These are phyloP conservation scores for Hymenopus coronatus DNA, from an alignment of 2,888 invertebrate species.

Conservation along the genomic window DNA sequence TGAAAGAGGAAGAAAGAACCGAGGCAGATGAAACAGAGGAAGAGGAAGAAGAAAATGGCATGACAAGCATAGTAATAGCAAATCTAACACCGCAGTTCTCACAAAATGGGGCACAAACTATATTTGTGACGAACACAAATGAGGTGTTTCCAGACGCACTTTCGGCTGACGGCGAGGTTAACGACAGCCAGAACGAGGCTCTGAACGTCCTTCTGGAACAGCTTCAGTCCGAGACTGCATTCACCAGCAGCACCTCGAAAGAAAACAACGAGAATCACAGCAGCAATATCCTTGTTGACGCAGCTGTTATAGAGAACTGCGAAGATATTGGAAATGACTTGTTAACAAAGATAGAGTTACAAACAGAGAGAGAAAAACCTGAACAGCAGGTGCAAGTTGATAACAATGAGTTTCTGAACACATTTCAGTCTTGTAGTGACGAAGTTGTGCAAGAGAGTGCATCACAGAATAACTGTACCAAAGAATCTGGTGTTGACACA, in stretches of 20 bases:
- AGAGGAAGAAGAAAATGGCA: neutral
- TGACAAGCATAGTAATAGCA: constrained; percentile 13
- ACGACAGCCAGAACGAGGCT: neutral
- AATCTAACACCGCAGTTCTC: neutral
- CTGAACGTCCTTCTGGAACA: neutral
- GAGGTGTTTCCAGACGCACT: neutral
- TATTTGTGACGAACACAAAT: constrained; percentile 3
- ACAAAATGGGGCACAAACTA: neutral
- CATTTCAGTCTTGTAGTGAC: neutral
- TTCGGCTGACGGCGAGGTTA: neutral
- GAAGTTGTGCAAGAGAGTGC: neutral
- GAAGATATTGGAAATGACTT: neutral
- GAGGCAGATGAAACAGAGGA: neutral
- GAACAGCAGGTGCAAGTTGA: neutral
- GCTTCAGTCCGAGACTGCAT: neutral
- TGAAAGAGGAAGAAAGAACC: neutral
- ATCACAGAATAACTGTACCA: neutral
- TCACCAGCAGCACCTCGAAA: neutral
- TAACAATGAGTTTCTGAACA: neutral
- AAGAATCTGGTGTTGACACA: neutral
- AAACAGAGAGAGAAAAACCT: neutral
- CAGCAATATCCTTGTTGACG: neutral
- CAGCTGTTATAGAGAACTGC: neutral
- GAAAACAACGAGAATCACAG: neutral
- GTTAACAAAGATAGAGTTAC: neutral